A percentile compares a stretch with the other conserved stretches of the same genome.
phyloP scores from a whole-genome alignment of 2,113 vertebrate species.

The Clarias gariepinus region DNA sequence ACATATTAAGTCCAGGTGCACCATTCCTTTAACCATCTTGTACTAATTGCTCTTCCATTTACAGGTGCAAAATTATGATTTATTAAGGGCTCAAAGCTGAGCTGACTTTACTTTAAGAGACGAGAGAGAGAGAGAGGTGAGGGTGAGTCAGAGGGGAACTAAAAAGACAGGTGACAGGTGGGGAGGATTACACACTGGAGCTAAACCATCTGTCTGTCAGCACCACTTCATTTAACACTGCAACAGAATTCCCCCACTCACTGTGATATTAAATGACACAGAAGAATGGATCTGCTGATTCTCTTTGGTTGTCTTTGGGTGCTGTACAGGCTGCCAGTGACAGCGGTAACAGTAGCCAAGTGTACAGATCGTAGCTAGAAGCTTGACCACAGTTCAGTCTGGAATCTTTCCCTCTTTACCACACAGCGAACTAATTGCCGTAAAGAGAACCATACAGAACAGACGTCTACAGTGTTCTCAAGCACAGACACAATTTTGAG shows the following conservation, averaged over 20 bases:
- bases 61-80: slow-evolving; percentile 25
- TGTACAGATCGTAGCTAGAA: neutral
- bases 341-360: slow-evolving; percentile 9
- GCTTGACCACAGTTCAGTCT: neutral
- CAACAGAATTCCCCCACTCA: slow-evolving; percentile 19
- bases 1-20: slow-evolving; percentile 23
- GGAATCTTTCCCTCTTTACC: neutral
- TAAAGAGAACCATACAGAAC: neutral
- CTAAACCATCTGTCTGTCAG: slow-evolving; percentile 47
- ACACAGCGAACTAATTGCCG: neutral
- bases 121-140: neutral
- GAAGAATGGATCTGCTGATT: neutral
- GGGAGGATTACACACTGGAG: slow-evolving; percentile 39
- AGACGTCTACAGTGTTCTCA: neutral
- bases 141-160: slow-evolving; percentile 12
- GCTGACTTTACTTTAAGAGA: neutral
- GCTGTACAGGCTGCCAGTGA: neutral
- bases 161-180: slow-evolving; percentile 50
- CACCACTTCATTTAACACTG: slow-evolving; percentile 41
- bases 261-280: slow-evolving; percentile 28
- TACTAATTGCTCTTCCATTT: slow-evolving; percentile 34
- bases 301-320: slow-evolving; percentile 11
- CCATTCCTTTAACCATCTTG: neutral
- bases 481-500: neutral
- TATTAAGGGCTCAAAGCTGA: neutral